Base-by-base conservation (phyloP, 1,140 invertebrate genomes). In the Anthonomus grandis region DNA sequence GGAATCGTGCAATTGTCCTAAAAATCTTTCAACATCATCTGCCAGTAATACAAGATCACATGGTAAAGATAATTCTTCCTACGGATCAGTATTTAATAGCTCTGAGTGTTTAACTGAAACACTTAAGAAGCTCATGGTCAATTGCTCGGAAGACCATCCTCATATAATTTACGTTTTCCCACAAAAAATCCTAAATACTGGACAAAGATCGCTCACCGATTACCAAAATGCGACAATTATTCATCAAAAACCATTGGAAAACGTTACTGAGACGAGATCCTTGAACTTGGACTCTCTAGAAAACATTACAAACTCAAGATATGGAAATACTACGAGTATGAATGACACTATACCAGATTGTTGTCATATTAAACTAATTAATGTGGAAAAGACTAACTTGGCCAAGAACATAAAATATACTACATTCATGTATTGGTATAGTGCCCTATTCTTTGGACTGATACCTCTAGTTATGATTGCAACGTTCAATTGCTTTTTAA, bases 401-500 rank as follows among this genome's bases (percentile, higher is more conserved):
- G 80, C 77, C 12, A 67, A 71, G 9, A 79, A 83, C 64, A 66
- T 75, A 8, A 76, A 76, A 1, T 89, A 88, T 68, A 71, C 68
- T 4, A 75, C 75, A 13, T 74, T 85, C 15, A 89, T 86, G 70
- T 85, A 83, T 59, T 82, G 84, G 80, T 83, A 83, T 63, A 81
- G 80, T n/a, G 76, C 82, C 3, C 67, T 86, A 2, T 70, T 81
- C 1, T 89, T 88, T 67, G 81, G 83, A 2, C 72, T 88, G 15
- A 59, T 89, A 12, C 88, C 88, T 0, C 71, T 90, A 1, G 59
- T 82, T 2, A 69, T 89, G 1, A 72, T 90, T 50, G 78, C 80
- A 8, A 78, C 84, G n/a, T 88, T 90, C 66, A 90, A 90, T 71
- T 81, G 79, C 45, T 82, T 89, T 58, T 76, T 90, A 10, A 81